phyloP scores from a whole-genome alignment of 1,140 invertebrate genomes.

The Bombus waltoni region DNA sequence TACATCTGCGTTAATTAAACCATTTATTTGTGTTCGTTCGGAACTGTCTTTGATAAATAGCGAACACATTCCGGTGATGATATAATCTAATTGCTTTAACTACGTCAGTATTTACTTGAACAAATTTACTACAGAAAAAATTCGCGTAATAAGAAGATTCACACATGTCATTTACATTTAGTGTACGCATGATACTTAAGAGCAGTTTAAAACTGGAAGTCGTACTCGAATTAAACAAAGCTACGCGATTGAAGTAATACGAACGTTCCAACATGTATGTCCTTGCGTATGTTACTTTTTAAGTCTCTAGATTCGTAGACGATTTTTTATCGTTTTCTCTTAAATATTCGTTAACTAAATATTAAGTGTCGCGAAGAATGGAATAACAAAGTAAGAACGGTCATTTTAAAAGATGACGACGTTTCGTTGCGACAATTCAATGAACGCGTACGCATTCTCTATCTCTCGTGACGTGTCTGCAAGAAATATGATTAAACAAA shows the following conservation, averaged over 20 bases:
- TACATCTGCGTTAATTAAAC: not conserved
- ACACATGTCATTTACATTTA: not conserved
- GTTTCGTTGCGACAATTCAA: not conserved
- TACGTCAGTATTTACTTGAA: too few species aligned
- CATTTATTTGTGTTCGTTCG: not conserved
- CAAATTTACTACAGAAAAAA: not conserved
- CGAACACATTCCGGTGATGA: not conserved
- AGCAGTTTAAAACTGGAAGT: not conserved
- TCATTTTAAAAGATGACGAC: constrained; percentile 5
- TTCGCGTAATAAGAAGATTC: not conserved
- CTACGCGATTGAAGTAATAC: not conserved
- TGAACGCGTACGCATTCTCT: constrained; percentile 23
- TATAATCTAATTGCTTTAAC: constrained; percentile 6
- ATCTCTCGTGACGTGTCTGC: not conserved
- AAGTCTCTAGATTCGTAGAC: not conserved
- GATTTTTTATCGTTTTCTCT: not conserved
- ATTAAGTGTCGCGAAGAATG: too few species aligned
- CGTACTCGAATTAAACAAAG: not conserved
- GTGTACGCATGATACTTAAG: too few species aligned
- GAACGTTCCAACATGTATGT: not conserved
- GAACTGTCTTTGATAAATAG: not conserved
- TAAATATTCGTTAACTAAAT: not conserved
- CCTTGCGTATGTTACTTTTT: not conserved
- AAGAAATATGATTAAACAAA: constrained; percentile 38
- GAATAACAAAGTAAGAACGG: not conserved